Evolutionary conservation across 2,888 invertebrate genomes (phyloP), one percentile per base, ranked within the genome.

Genomic region (Synergus gifuensis): DNA sequence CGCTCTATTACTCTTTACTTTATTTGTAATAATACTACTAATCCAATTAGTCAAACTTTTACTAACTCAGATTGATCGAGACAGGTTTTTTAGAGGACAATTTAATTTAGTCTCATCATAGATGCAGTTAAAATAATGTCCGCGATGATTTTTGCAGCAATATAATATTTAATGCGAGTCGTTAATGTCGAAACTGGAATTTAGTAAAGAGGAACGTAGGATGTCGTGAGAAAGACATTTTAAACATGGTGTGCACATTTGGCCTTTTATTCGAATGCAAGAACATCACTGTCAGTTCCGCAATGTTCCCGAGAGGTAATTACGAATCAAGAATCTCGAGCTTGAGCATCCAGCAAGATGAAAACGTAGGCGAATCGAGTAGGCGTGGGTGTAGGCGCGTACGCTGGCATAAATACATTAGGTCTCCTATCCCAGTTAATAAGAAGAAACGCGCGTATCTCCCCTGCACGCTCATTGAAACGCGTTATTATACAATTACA

Each of bases 271-370:
- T 67, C 67, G 73, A 73, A 73, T 73, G 73, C 28, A 73, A 54
- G 73, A 73, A 73, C 73, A 73, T 73, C 73, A 73, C 54, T 73
- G 73, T 73, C 67, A 67, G 67, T 67, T 67, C 67, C 67, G 67
- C 67, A 66, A 66, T 66, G 66, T 66, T 66, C 44, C n/a, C 49
- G 9, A 69, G 73, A 54, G 73, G 54, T 73, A 73, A 73, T 73
- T 73, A 54, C 73, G 69, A 73, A 73, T 73, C 69, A 73, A 73
- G 73, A 73, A 73, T 73, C 28, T 54, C 54, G 14, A 73, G 69
- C 54, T 54, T 49, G 49, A 0, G 54, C 16, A 54, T 67, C 67
- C 67, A 58, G 54, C 54, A 46, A 67, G 67, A 67, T 46, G 67
- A 67, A 67, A 67, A 67, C 67, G 67, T 67, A 67, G 67, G 67